Evolutionary conservation across 2,888 invertebrate genomes (phyloP).

Genomic region (Acleris laterana): DNA sequence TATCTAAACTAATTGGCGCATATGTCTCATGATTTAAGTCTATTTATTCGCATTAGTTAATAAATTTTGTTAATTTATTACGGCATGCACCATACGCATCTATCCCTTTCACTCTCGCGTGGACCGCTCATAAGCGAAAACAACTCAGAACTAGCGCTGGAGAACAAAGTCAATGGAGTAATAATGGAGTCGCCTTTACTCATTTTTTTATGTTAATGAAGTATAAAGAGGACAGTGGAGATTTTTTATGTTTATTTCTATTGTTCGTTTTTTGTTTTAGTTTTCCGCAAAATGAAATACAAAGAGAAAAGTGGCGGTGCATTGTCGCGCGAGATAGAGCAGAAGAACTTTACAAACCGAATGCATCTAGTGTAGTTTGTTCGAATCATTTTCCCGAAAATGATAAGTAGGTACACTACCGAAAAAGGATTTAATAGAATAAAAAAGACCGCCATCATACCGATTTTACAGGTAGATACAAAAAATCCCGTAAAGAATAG

Average conservation of each 20-base stretch:
- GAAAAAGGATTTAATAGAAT: neutral
- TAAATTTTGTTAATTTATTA: too few relatives aligned
- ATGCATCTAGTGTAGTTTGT: constrained; percentile 11
- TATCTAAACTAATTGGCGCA: too few relatives aligned
- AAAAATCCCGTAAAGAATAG: too few relatives aligned
- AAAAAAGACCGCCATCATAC: neutral
- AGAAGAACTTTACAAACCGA: constrained; percentile 24
- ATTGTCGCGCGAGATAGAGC: constrained; percentile 23
- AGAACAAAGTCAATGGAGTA: neutral
- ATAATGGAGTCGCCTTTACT: neutral
- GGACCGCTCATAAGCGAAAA: too few relatives aligned
- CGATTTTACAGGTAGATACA: neutral
- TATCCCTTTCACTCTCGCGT: too few relatives aligned
- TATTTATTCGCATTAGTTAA: too few relatives aligned
- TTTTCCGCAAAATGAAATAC: constrained; percentile 27
- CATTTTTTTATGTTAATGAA: neutral
- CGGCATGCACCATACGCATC: too few relatives aligned
- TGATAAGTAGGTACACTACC: constrained; percentile 1
- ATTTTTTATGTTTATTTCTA: too few relatives aligned
- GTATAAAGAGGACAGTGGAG: too few relatives aligned
- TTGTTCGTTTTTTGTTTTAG: constrained; percentile 18
- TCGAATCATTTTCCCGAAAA: constrained; percentile 15
- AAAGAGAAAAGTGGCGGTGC: constrained; percentile 19
- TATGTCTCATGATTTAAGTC: too few relatives aligned
- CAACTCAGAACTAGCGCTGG: neutral